These are phyloP conservation scores for Zapornia atra DNA, from an alignment of 2,113 vertebrate species.

Conservation along the genomic window DNA sequence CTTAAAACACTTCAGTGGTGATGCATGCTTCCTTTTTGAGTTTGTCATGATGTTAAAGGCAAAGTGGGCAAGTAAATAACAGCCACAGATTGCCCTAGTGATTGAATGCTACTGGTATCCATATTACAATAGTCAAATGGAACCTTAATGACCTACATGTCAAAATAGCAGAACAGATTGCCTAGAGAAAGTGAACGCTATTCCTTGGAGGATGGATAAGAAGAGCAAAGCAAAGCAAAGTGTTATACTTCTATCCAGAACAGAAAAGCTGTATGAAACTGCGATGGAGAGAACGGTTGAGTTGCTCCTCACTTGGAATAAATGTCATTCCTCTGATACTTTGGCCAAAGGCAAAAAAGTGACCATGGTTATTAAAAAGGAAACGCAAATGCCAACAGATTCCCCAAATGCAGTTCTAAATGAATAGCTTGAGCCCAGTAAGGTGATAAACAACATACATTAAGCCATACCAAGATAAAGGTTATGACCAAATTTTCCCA, in stretches of 20 bases:
- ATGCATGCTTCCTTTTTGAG: neutral
- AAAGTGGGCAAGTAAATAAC: neutral
- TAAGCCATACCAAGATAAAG: slow-evolving; percentile 8
- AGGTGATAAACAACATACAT: neutral
- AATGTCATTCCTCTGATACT: neutral
- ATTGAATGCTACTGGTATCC: neutral
- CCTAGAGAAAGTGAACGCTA: neutral
- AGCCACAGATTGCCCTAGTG: neutral
- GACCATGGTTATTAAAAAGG: neutral
- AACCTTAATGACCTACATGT: neutral
- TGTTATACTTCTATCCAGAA: neutral
- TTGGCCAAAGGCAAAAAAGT: neutral
- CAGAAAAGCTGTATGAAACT: neutral
- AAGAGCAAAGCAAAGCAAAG: neutral
- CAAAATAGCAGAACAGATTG: neutral
- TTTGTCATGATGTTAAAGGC: neutral
- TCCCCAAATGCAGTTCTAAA: neutral
- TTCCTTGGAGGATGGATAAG: neutral
- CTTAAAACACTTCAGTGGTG: neutral
- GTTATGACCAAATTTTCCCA: neutral
- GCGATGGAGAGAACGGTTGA: neutral
- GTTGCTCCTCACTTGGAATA: neutral
- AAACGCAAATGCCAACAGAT: neutral
- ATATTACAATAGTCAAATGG: neutral
- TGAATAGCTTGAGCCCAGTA: neutral